Conservation (phyloP, 2,113 vertebrate genomes). For the Callopanchax toddi region DNA sequence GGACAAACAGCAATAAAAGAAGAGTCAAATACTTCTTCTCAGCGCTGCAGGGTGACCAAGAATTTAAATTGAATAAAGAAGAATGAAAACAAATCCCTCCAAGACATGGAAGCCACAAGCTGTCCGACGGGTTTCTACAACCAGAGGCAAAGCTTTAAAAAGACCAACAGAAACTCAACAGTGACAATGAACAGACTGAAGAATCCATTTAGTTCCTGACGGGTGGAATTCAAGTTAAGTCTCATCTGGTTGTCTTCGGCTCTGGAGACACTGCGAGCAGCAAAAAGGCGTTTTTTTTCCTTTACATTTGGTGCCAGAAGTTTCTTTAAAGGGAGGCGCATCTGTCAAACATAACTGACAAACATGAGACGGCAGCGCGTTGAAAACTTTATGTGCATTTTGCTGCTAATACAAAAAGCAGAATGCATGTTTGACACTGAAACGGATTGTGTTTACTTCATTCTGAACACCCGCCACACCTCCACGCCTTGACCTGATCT, state of each 20-base stretch:
- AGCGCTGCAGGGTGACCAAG: constrained; percentile 3
- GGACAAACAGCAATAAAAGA: too few species aligned
- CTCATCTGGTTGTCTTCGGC: background rate
- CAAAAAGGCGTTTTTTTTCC: background rate
- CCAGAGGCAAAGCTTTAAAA: constrained; percentile 15
- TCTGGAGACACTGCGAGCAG: background rate
- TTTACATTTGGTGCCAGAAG: too few species aligned
- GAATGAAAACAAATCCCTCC: constrained; percentile 18
- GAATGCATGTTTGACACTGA: too few species aligned
- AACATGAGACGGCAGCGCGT: background rate
- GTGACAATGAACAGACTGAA: background rate
- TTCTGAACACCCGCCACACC: background rate
- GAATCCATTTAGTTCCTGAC: background rate
- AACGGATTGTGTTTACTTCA: too few species aligned
- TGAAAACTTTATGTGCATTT: too few species aligned
- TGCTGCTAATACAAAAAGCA: too few species aligned
- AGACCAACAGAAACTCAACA: constrained; percentile 11
- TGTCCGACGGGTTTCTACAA: constrained; percentile 39
- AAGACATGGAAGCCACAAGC: constrained; percentile 3
- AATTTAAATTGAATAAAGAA: constrained; percentile 23
- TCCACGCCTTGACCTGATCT: background rate
- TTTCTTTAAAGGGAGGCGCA: background rate
- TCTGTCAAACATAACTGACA: background rate
- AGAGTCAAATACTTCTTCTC: too few species aligned
- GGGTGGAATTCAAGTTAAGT: constrained; percentile 7